These are phyloP conservation scores for Scrobipalpa costella DNA, from an alignment of 2,888 invertebrate species.

Conservation along the genomic window DNA sequence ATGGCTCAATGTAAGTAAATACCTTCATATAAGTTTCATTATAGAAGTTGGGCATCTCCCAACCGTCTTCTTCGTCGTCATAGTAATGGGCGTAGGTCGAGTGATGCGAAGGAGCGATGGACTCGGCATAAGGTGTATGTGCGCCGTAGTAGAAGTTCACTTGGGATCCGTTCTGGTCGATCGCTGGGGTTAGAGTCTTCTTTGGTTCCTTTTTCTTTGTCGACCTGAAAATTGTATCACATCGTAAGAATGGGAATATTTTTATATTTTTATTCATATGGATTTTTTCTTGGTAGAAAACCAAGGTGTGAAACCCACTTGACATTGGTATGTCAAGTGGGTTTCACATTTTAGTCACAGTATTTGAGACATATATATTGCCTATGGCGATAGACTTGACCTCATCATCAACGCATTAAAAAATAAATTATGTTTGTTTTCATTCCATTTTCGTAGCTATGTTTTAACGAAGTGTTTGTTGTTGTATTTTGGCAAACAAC, in stretches of 20 bases:
- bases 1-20: too few species aligned
- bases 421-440: too few species aligned
- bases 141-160: constrained; percentile 98
- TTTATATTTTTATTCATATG: too few species aligned
- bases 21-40: constrained; percentile 97
- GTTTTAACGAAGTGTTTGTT: too few species aligned
- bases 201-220: constrained; percentile 94
- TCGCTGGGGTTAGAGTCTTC: constrained; percentile 93
- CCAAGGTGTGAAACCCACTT: too few species aligned
- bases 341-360: too few species aligned
- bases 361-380: too few species aligned
- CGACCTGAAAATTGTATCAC: constrained; percentile 76
- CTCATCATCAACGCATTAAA: too few species aligned
- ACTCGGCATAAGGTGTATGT: constrained; percentile 96
- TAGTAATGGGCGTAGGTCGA: constrained; percentile 98
- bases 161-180: constrained; percentile 95
- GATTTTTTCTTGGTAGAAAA: too few species aligned
- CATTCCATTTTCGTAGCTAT: not conserved
- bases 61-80: constrained; percentile 97
- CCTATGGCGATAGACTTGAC: too few species aligned
- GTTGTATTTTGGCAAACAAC: too few species aligned
- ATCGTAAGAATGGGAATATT: not conserved
- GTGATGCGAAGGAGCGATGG: constrained; percentile 96
- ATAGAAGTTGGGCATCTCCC: constrained; percentile 99
- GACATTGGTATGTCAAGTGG: too few species aligned